Evolutionary conservation across 2,797 vertebrate genomes (phyloP), one percentile per base, ranked within the genome.

Genomic region (Hybognathus amarus): DNA sequence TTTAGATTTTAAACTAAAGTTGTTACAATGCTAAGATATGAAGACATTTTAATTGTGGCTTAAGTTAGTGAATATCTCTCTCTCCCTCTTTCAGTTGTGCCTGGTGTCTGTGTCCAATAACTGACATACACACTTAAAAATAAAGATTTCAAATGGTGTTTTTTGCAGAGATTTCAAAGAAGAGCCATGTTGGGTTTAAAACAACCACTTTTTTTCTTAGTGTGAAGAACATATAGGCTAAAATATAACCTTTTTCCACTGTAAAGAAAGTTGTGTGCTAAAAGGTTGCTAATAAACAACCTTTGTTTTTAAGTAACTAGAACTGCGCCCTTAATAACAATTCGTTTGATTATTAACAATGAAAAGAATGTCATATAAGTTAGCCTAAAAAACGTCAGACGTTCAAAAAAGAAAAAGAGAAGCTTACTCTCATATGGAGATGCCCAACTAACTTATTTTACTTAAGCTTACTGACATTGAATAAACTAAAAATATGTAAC

Each of bases 291-390:
- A 10, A 56, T 56, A 56, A n/a, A n/a, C 3, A n/a, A n/a, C 9
- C 22, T n/a, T 56, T n/a, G 4, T 17, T 17, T 30, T 63, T 17
- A 7, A 61, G 6, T 45, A 59, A 9, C 12, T 24, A 5, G 13
- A 63, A 50, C 68, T 36, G 3, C 40, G 20, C 69, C 40, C 40
- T 24, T 63, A 75, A 82, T 64, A 30, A 64, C 9, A 82, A 30
- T 76, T 17, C 0, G 40, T 67, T 17, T 40, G 36, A 61, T 52
- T 22, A 22, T 40, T 54, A 76, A 56, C 71, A 76, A 82, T 67
- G 61, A 67, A 66, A 50, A 75, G n/a, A 50, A 50, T 64, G 69
- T 0, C 5, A 38, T 50, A n/a, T n/a, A n/a, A n/a, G n/a, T n/a
- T n/a, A n/a, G n/a, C n/a, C 8, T 24, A 64, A 36, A 73, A 50